Conservation (phyloP, 2,797 vertebrate species). For the Babyrousa celebensis region DNA sequence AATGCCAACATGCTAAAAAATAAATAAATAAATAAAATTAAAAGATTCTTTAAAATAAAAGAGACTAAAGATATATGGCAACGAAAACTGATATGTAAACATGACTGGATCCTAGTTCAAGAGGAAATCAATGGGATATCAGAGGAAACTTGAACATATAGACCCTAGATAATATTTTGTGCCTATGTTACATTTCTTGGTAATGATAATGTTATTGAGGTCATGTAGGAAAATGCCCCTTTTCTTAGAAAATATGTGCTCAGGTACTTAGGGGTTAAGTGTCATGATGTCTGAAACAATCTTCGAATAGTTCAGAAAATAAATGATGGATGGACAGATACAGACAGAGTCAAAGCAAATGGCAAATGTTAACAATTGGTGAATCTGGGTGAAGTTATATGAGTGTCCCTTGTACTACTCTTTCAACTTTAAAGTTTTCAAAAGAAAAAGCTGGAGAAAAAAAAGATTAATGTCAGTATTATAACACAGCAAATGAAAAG, state of each 20-base stretch:
- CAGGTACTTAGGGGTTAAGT: background rate
- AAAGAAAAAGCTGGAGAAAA: constrained; percentile 17
- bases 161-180: background rate
- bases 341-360: constrained; percentile 25
- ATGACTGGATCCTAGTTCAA: background rate
- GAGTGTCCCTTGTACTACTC: background rate
- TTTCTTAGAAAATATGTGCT: constrained; percentile 14
- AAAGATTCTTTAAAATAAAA: background rate
- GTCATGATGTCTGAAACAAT: background rate
- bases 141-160: background rate
- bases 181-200: background rate
- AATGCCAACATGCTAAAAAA: background rate
- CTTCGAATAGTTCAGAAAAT: constrained; percentile 31
- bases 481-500: background rate
- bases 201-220: background rate
- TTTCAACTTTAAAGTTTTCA: constrained; percentile 43
- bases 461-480: background rate
- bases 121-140: background rate
- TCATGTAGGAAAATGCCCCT: background rate
- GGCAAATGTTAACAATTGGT: background rate
- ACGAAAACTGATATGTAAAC: background rate
- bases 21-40: background rate
- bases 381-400: background rate
- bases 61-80: background rate
- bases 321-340: background rate